Evolutionary conservation across 2,113 vertebrate species (phyloP), one percentile per base, ranked within the genome.

Genomic region (mouse (Mus musculus)): DNA sequence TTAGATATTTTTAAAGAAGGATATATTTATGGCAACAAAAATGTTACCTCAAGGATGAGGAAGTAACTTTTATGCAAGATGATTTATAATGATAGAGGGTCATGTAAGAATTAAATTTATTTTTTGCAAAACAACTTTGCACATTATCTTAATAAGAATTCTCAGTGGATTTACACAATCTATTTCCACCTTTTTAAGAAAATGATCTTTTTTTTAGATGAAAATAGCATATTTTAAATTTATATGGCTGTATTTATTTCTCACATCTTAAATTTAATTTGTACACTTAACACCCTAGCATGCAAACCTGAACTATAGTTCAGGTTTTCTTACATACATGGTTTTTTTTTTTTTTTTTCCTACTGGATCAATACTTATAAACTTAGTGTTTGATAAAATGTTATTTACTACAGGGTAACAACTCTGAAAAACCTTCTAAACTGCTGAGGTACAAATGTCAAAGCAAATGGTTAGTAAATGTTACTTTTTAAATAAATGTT

Each of bases 351-450:
- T 0, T 1, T 16, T 42, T 56, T 73, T 69, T 30, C 75, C 1
- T 82, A n/a, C 97, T 96, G 90, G 56, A 96, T 36, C 8, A 95
- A 91, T 26, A 67, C 9, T 92, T 88, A 24, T 86, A 5, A 69
- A 81, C 4, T 88, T 19, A 76, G 73, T 95, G n/a, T 88, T 96
- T 95, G 30, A 67, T 94, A 82, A 95, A 97, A 92, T 73, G 8
- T 4, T 63, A 76, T 93, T 92, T 46, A 92, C 26, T 92, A 10
- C 81, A 90, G 63, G 89, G 20, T 80, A 92, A 42, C 73, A 75
- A 95, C n/a, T 46, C 86, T 78, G 4, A 89, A 69, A 89, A 73
- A 5, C 73, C 54, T 81, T 86, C 19, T 71, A 80, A 89, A 39
- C 7, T 61, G 5, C 75, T 26, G 11, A 75, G 7, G 0, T 80